Conservation (phyloP, 2,113 vertebrate genomes). For the Xerus inauris region DNA sequence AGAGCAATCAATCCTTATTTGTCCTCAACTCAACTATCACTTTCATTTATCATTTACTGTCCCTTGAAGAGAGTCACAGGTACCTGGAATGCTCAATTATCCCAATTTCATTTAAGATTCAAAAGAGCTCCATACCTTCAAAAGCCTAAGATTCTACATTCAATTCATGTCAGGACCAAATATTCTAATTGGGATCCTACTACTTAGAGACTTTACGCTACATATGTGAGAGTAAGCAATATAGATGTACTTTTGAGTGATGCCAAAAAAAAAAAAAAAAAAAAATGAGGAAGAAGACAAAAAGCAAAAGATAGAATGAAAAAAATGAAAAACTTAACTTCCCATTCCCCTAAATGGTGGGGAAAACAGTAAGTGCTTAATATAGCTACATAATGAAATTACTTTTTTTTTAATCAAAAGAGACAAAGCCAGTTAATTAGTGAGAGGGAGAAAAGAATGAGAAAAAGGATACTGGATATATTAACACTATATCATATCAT, state of each 20-base stretch:
- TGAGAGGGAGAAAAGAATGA: background rate
- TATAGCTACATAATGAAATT: conserved; percentile 22
- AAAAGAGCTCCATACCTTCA: background rate
- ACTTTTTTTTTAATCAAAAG: conserved; percentile 11
- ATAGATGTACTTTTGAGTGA: background rate
- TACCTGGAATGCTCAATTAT: background rate
- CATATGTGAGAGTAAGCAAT: background rate
- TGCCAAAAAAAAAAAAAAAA: background rate
- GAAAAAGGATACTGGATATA: background rate
- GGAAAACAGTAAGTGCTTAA: background rate
- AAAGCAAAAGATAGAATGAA: background rate
- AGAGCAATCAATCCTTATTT: conserved; percentile 15
- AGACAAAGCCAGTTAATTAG: background rate
- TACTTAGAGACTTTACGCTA: background rate
- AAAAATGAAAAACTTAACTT: background rate
- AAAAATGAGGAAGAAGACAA: no score
- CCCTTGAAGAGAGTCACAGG: background rate
- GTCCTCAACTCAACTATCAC: background rate
- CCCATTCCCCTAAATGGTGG: background rate
- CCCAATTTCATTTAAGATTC: conserved; percentile 31
- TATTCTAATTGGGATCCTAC: background rate
- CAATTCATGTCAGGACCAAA: background rate
- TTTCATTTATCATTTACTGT: background rate
- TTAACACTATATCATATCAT: conserved; percentile 13
- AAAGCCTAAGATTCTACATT: conserved; percentile 12